phyloP scores from a whole-genome alignment of 2,113 vertebrate genomes.

The Dissostichus mawsoni region DNA sequence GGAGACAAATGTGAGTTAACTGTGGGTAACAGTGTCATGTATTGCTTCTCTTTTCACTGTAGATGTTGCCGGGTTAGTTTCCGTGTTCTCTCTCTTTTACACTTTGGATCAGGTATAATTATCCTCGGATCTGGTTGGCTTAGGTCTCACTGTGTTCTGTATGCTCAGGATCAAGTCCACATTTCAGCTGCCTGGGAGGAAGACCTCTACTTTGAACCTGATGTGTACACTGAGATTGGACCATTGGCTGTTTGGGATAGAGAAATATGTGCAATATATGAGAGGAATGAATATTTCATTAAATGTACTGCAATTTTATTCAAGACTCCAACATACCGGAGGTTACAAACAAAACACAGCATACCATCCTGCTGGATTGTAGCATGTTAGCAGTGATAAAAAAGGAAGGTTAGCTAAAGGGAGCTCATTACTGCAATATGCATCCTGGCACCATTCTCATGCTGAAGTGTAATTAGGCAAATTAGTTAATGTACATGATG shows the following conservation, averaged over 20 bases:
- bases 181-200: background rate
- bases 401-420: background rate
- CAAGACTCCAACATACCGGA: background rate
- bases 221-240: background rate
- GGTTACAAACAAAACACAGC: background rate
- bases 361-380: background rate
- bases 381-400: no score
- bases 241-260: background rate
- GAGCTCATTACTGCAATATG: background rate
- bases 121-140: background rate
- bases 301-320: background rate
- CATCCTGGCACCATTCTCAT: background rate
- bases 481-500: background rate
- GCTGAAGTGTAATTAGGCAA: background rate
- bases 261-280: background rate
- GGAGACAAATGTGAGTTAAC: no score
- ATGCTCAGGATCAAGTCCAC: background rate
- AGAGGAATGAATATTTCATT: background rate
- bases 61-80: background rate
- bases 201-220: background rate
- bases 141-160: background rate
- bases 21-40: background rate
- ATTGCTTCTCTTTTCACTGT: background rate
- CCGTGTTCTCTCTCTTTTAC: background rate
- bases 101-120: slow-evolving; percentile 11